Base-by-base conservation (phyloP, 2,888 invertebrate genomes). In the Amorpha juglandis region DNA sequence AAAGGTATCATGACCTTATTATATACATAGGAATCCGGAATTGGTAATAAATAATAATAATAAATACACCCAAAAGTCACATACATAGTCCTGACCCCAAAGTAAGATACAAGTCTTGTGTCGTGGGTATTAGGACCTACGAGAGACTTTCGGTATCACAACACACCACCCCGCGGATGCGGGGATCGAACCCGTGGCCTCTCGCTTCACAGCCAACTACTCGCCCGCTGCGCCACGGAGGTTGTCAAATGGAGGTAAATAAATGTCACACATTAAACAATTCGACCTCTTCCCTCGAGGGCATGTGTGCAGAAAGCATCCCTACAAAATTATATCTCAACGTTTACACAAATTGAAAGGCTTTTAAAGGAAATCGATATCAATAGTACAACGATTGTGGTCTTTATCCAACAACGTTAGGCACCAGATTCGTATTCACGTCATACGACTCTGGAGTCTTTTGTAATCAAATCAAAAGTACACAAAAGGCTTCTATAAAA, bases 311-410 rank as follows among this genome's bases (percentile, higher is more conserved):
- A 50, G 42, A 64, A 45, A 38, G n/a, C 38, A 38, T 67, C 65
- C 65, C 62, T 65, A 63, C 55, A 68, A 67, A 69, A 52, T 64
- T 33, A 62, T 66, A 67, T 63, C 63, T 68, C 69, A 70, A 68
- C 67, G 69, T 69, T 66, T 69, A 70, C 68, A 67, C 65, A 65
- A 73, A 73, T 68, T 53, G 48, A 52, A 64, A 68, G 51, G 68
- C 66, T 63, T 65, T 69, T 64, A 63, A 65, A 62, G 65, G 53
- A 67, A 67, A 67, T 69, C 63, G 65, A 63, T 69, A 62, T n/a
- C 21, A 51, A 47, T 52, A 45, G 51, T 65, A 65, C 52, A 62
- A 35, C 51, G 21, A 9, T 48, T 63, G n/a, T 53, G 52, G 27
- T 11, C 35, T 33, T 47, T 63, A 53, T 35, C 21, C n/a, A 50